These are phyloP conservation scores for Arbacia lixula DNA, from an alignment of 53 echinoderm and acorn worm species.

Conservation along the genomic window DNA sequence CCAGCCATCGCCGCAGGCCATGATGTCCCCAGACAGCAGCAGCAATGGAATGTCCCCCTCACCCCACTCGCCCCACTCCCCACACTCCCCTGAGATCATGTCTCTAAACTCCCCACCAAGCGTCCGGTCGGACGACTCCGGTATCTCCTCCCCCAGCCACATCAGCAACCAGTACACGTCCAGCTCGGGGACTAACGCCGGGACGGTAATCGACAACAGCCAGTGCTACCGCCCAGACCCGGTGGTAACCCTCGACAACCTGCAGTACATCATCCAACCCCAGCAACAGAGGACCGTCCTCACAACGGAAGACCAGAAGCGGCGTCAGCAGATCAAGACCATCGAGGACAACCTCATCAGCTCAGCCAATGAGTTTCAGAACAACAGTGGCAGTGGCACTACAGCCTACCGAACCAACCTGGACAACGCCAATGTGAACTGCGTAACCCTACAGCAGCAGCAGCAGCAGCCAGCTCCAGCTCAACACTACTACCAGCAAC, in stretches of 20 bases:
- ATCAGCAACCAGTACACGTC: not conserved
- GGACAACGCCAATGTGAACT: not conserved
- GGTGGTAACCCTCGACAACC: not conserved
- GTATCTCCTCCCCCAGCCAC: conserved; percentile 20
- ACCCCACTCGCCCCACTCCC: conserved; percentile 35
- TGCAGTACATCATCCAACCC: not conserved
- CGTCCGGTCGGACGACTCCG: conserved; percentile 40
- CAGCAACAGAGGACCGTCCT: not conserved
- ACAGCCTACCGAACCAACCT: not conserved
- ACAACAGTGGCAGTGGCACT: not conserved
- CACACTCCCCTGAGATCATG: conserved; percentile 10
- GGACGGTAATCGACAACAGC: conserved; percentile 29
- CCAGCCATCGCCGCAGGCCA: conserved; percentile 29
- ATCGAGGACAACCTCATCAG: not conserved
- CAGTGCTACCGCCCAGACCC: not conserved
- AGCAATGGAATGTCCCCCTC: conserved; percentile 38
- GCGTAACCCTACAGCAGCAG: no score
- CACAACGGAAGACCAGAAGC: not conserved
- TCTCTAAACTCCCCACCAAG: conserved; percentile 16
- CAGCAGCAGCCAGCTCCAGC: not conserved
- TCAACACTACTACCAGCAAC: not conserved
- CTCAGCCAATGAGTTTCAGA: not conserved
- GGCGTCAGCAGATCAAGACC: not conserved
- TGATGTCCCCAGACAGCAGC: conserved; percentile 14
- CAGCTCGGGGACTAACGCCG: conserved; percentile 7